Percentiles rank a stretch among this genome's conserved stretches.
These are phyloP conservation scores for Myotis daubentonii DNA, from an alignment of 2,797 vertebrate species.

Conservation along the genomic window DNA sequence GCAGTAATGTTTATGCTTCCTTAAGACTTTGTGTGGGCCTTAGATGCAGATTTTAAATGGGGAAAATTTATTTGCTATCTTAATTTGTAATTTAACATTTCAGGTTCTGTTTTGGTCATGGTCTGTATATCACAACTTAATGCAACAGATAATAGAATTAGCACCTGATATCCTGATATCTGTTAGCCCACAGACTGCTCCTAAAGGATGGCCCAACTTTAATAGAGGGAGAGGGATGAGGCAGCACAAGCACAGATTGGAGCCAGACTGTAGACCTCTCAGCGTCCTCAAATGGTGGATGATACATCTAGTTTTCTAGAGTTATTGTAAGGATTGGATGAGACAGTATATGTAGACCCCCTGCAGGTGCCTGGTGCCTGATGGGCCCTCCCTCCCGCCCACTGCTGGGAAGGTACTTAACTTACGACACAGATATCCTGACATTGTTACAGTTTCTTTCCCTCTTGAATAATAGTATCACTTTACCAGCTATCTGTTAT, in stretches of 20 bases:
- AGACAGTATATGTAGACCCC: accelerated
- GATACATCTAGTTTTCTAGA: background rate
- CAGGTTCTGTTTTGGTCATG: background rate
- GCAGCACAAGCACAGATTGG: background rate
- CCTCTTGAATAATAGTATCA: constrained; percentile 55
- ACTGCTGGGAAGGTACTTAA: background rate
- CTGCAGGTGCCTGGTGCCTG: background rate
- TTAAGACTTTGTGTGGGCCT: background rate
- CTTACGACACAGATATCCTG: background rate
- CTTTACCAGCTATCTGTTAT: constrained; percentile 63
- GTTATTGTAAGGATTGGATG: background rate
- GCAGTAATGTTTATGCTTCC: background rate
- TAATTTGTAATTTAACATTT: constrained; percentile 30
- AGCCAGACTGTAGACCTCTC: background rate
- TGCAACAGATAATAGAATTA: background rate
- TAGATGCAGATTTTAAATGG: constrained; percentile 8
- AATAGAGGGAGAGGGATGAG: background rate
- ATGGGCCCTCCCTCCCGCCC: background rate
- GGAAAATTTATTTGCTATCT: background rate
- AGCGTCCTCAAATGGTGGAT: background rate
- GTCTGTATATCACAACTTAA: constrained; percentile 10
- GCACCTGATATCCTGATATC: background rate
- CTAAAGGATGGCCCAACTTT: background rate
- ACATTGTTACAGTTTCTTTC: constrained; percentile 15
- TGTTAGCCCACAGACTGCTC: background rate